Conservation (phyloP, 2,888 invertebrate genomes). For the Polyommatus icarus region DNA sequence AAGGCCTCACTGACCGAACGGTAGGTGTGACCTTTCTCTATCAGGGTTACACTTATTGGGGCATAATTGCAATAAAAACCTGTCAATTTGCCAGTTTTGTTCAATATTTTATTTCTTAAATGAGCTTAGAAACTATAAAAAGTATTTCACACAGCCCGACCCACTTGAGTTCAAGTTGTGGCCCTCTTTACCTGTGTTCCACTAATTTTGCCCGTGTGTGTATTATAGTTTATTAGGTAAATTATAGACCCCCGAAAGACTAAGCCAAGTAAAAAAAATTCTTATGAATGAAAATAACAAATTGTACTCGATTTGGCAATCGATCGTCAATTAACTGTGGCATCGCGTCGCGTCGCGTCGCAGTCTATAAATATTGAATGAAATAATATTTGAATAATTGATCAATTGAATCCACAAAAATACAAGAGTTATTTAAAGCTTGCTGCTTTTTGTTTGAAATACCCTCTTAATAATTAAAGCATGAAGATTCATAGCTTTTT, state of each 20-base stretch:
- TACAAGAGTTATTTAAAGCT: background rate
- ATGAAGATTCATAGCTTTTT: background rate
- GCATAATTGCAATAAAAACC: too few relatives aligned
- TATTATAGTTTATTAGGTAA: background rate
- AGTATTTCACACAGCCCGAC: too few relatives aligned
- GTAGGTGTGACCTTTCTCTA: too few relatives aligned
- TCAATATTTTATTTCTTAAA: too few relatives aligned
- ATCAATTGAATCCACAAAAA: background rate
- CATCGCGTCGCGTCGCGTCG: background rate
- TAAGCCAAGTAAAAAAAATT: background rate
- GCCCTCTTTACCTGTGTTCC: too few relatives aligned
- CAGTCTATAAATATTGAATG: conserved; percentile 23
- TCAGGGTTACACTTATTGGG: too few relatives aligned
- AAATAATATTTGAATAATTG: background rate
- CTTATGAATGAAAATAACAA: background rate
- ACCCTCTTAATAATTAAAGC: background rate
- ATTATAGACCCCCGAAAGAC: background rate
- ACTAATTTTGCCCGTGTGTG: too few relatives aligned
- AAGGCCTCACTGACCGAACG: too few relatives aligned
- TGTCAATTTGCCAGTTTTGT: too few relatives aligned
- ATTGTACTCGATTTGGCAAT: background rate
- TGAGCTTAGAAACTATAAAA: too few relatives aligned
- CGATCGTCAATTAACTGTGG: background rate
- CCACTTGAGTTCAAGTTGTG: too few relatives aligned
- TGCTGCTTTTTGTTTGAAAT: background rate